Base-by-base conservation (phyloP, 37 sponge, comb jelly and placozoan species). In the Mnemiopsis leidyi region DNA sequence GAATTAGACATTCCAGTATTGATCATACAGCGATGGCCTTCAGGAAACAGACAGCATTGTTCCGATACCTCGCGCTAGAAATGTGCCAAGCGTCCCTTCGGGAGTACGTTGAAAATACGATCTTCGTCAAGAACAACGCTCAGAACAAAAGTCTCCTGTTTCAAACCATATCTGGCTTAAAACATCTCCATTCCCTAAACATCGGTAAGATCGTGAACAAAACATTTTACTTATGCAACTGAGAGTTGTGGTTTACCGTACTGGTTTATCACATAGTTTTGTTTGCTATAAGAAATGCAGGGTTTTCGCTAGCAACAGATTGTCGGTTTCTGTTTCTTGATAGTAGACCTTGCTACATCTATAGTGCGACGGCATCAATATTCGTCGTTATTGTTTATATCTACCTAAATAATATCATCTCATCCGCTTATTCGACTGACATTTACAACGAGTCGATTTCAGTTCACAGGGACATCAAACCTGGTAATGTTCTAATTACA, bases 381-480 rank as follows among this genome's bases (percentile, higher is more conserved):
- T n/a, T n/a, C n/a, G n/a, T n/a, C n/a, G n/a, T n/a, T n/a, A n/a
- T n/a, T n/a, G n/a, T n/a, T n/a, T n/a, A n/a, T n/a, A n/a, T n/a
- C n/a, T 67, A 67, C 20, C 68, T 20, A 67, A 67, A 20, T 67
- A 21, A 21, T 20, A 67, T 20, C 13, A 67, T n/a, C 18, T 67
- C 68, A 67, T 67, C 68, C 20, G 20, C 20, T 68, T 26, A 35
- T 40, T 31, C 0, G 38, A n/a, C n/a, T n/a, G n/a, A n/a, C n/a
- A n/a, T n/a, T n/a, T n/a, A n/a, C n/a, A n/a, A n/a, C n/a, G n/a
- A 30, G 13, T 68, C 21, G 37, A 36, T 0, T 95, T 29, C 92
- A 98, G 98, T 98, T 16, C 98, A 98, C 93, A 93, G 98, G 3
- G 98, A 98, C 48, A 93, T 98, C 30, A 98, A 98, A 92, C 98